Evolutionary conservation across 2,797 vertebrate species (phyloP), one percentile per base, ranked within the genome.

Genomic region (Intellagama lesueurii): DNA sequence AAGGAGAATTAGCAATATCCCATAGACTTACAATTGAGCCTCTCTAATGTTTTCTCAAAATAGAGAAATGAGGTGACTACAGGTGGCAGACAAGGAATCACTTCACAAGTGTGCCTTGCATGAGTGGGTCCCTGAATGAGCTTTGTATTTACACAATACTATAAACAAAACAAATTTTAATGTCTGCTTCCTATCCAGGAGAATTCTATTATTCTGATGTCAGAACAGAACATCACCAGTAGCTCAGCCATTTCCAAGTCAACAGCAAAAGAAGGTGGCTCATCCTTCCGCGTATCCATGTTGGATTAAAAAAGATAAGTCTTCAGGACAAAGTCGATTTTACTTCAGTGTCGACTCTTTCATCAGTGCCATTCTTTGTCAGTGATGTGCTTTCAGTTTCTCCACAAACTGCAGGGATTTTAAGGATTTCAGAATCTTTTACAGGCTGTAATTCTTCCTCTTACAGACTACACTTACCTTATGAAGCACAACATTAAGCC

Each of bases 391-490:
- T 70, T 90, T 24, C 0, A 7, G 30, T 73, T 81, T 88, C 44
- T 81, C 32, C 0, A 80, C 44, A 86, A 85, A 40, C 2, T 1
- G 0, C 85, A 32, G 72, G 0, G 16, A 12, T 92, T 81, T 26
- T 4, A 81, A 68, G 30, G 28, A 12, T 22, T 81, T 68, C 17
- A 2, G 0, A 82, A 3, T 44, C 56, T 69, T 49, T 35, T 66
- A 87, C 49, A 0, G 6, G 90, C 35, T 12, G 47, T 82, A 40
- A 0, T 87, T 75, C 87, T 90, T 35, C 1, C 89, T 81, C 32
- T 0, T 66, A 72, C 52, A 0, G 2, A 0, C 4, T 4, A 30
- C 72, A 96, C 97, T 95, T 96, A 97, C 97, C 96, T 96, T 93
- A 68, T 32, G 64, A 1, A 9, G 79, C 70, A 72, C 17, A n/a